Percentiles rank a stretch among this genome's conserved stretches.
Evolutionary conservation across 2,113 vertebrate genomes (phyloP).

Genomic region (Nasalis larvatus): DNA sequence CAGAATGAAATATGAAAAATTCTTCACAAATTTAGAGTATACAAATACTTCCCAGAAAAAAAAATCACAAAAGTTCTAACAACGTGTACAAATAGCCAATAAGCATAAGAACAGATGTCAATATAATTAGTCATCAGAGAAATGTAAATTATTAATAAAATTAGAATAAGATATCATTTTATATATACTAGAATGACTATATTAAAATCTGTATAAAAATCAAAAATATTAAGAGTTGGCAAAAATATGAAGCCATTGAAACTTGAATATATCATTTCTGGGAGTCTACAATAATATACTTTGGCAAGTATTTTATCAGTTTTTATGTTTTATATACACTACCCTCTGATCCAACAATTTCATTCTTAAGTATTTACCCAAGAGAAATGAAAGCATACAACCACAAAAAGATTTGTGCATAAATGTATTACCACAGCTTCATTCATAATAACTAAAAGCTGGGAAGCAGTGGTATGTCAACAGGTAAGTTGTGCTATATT

Average conservation of each 20-base stretch:
- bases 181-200: neutral
- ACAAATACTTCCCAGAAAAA: neutral
- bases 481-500: neutral
- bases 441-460: neutral
- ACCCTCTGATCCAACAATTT: neutral
- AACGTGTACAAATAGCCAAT: neutral
- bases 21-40: neutral
- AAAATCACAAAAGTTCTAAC: neutral
- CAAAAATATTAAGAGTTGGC: neutral
- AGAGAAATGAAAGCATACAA: neutral
- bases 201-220: neutral
- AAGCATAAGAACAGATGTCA: neutral
- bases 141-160: neutral
- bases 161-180: neutral
- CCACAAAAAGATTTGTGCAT: neutral
- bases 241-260: neutral
- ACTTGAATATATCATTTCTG: neutral
- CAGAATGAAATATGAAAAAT: neutral
- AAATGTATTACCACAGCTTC: neutral
- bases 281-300: neutral
- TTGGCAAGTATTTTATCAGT: neutral
- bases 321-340: neutral
- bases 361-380: neutral
- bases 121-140: neutral
- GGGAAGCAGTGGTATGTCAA: neutral